Evolutionary conservation across 2,888 invertebrate genomes (phyloP).

Genomic region (Pammene aurita): DNA sequence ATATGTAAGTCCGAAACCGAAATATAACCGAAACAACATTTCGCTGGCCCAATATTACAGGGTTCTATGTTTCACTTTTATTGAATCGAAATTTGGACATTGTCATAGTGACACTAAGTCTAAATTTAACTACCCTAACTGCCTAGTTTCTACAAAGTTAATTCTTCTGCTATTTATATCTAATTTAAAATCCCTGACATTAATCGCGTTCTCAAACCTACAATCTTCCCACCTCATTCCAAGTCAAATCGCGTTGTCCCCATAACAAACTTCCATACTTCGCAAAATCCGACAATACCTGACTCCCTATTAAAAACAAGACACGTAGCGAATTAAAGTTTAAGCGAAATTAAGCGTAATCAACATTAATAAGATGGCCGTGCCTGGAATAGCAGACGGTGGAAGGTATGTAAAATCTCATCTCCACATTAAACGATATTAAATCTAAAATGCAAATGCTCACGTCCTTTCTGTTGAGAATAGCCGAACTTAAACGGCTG

Average conservation of each 20-base stretch:
- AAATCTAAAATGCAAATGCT: slow-evolving; percentile 42
- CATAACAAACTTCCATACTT: slow-evolving; percentile 20
- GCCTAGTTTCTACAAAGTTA: no score
- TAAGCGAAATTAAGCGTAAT: slow-evolving; percentile 38
- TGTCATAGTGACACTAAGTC: no score
- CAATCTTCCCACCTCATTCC: no score
- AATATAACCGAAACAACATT: no score
- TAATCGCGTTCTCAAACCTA: no score
- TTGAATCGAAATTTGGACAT: no score
- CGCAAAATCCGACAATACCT: slow-evolving; percentile 24
- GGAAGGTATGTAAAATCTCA: slow-evolving; percentile 39
- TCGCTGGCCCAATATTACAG: no score
- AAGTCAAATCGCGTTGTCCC: slow-evolving; percentile 8
- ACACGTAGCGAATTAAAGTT: slow-evolving; percentile 39
- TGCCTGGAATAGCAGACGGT: slow-evolving; percentile 34
- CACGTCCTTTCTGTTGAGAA: slow-evolving; percentile 26
- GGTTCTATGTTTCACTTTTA: no score
- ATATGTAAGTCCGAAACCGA: no score
- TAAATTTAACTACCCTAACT: no score
- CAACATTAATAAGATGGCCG: slow-evolving; percentile 38
- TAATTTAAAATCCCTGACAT: no score
- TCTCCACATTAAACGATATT: slow-evolving; percentile 41
- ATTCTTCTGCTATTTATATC: no score
- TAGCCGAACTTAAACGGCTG: slow-evolving; percentile 5
- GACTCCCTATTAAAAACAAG: slow-evolving; percentile 25